phyloP scores from a whole-genome alignment of 2,888 invertebrate genomes.

The Ectemnius continuus region DNA sequence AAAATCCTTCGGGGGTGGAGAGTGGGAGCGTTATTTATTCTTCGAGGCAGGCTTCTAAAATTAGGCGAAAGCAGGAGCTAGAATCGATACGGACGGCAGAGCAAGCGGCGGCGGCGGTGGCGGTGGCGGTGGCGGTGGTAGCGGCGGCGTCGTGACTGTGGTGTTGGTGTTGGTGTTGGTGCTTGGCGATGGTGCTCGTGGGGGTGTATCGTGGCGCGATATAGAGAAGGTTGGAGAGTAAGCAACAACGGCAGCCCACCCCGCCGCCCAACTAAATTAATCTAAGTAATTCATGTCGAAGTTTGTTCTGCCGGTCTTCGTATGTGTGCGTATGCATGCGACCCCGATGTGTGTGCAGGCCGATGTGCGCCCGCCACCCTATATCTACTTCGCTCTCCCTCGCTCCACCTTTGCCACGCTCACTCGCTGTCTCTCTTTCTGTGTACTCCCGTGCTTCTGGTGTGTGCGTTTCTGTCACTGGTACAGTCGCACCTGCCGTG shows the following conservation, averaged over 20 bases:
- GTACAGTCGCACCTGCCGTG: slow-evolving; percentile 34
- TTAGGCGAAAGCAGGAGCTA: slow-evolving; percentile 70
- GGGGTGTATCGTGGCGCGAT: slow-evolving; percentile 58
- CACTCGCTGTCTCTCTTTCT: neutral
- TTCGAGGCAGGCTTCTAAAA: slow-evolving; percentile 63
- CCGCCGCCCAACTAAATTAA: slow-evolving; percentile 74
- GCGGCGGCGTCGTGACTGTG: slow-evolving; percentile 20
- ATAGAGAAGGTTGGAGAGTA: slow-evolving; percentile 65
- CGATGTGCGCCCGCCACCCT: slow-evolving; percentile 9
- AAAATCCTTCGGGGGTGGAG: slow-evolving; percentile 29
- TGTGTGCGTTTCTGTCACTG: slow-evolving; percentile 27
- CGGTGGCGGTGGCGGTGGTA: slow-evolving; percentile 37
- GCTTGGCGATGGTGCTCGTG: slow-evolving; percentile 34
- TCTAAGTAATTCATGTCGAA: slow-evolving; percentile 76
- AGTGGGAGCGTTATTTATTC: slow-evolving; percentile 53
- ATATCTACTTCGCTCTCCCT: neutral
- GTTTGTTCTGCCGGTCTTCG: slow-evolving; percentile 64
- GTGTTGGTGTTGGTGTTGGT: slow-evolving; percentile 46
- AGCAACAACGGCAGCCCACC: slow-evolving; percentile 65
- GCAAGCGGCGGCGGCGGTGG: slow-evolving; percentile 31
- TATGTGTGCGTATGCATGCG: slow-evolving; percentile 25
- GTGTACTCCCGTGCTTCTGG: neutral
- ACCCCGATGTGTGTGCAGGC: slow-evolving; percentile 33
- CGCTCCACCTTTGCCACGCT: neutral
- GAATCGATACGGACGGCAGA: slow-evolving; percentile 69